Base-by-base conservation (phyloP, 2,888 invertebrate species). In the Clistopyga incitator region DNA sequence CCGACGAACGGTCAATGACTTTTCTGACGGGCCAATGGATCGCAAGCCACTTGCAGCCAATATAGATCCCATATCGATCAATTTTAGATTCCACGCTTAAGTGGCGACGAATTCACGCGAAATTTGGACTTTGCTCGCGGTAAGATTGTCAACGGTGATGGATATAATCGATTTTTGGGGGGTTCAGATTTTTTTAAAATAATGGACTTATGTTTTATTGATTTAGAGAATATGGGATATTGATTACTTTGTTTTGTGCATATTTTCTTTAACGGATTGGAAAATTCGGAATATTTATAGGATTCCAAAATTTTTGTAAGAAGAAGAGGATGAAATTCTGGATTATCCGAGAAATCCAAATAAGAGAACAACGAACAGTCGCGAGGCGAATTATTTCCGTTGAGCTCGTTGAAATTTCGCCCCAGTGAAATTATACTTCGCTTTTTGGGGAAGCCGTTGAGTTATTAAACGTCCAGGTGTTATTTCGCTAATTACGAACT, bases 381-480 rank as follows among this genome's bases (percentile, higher is more conserved):
- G 71, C 77, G 77, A 81, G 83, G 78, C 75, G 61, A 85, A 77
- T 77, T 77, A 77, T 29, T 45, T 45, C 67, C 13, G 64, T 23
- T 23, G 42, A 13, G 45, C 65, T 42, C 52, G 59, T 45, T 64
- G 72, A 72, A 65, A 67, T 79, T 64, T 52, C 71, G 52, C 52
- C 15, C 38, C 42, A 6, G 56, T 38, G 50, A 64, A 64, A 64
- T 64, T 42, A 54, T 67, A 42, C 45, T 23, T 8, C 8, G 20
- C 38, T 64, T 67, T 61, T 29, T 61, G 38, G 59, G 70, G 25
- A 80, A 84, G 79, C 82, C 72, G 72, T 65, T 87, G 84, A 87
- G 84, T 89, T 86, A 87, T 88, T 88, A 86, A 87, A 84, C 85
- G 84, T 86, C 77, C 86, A 86, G 81, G 78, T 87, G 86, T 80